These are phyloP conservation scores for human DNA, from an alignment of 2,113 vertebrate species.

Conservation along the genomic window GRCh38 chr1:47967501-47968000, in stretches of 20 bases:
- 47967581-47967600: neutral
- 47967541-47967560: conserved; percentile 29
- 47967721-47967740: neutral
- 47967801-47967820: neutral
- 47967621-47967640: neutral
- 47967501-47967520: conserved; percentile 24
- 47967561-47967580: neutral
- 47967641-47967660: neutral
- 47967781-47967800: neutral
- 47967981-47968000: neutral
- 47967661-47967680: neutral
- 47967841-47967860: neutral
- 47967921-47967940: neutral
- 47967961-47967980: neutral
- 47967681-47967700: neutral
- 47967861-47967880: neutral
- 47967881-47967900: neutral
- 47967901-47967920: neutral
- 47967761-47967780: neutral
- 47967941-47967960: neutral
- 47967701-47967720: neutral
- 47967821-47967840: neutral
- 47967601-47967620: neutral
- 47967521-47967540: conserved; percentile 20
- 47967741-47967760: neutral